A percentile compares a stretch with the other conserved stretches of the same genome.
phyloP scores from a whole-genome alignment of 2,888 invertebrate species.

The Chalcosyrphus nemorum region DNA sequence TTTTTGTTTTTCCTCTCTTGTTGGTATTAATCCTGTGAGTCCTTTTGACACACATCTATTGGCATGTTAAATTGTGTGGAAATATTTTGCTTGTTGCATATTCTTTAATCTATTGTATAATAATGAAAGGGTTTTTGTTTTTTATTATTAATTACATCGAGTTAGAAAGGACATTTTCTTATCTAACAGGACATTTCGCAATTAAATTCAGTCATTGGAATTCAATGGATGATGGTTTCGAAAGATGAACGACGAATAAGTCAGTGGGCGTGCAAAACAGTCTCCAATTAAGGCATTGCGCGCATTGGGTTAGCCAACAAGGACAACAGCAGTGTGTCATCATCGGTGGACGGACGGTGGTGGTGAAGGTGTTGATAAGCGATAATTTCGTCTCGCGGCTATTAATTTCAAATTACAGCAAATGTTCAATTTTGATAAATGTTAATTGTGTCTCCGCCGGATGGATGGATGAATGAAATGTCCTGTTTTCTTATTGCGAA shows the following conservation, averaged over 20 bases:
- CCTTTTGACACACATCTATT: background rate
- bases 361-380: background rate
- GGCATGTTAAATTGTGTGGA: slow-evolving; percentile 53
- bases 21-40: background rate
- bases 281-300: slow-evolving; percentile 51
- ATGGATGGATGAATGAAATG: slow-evolving; percentile 14
- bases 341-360: background rate
- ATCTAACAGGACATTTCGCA: slow-evolving; percentile 55
- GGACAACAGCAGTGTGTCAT: slow-evolving; percentile 16
- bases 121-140: slow-evolving; percentile 5
- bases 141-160: slow-evolving; percentile 45
- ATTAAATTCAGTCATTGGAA: slow-evolving; percentile 67
- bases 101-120: slow-evolving; percentile 11
- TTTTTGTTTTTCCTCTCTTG: slow-evolving; percentile 28
- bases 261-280: slow-evolving; percentile 39
- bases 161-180: slow-evolving; percentile 51
- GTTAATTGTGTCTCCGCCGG: slow-evolving; percentile 52
- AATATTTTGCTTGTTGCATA: slow-evolving; percentile 40
- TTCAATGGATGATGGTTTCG: slow-evolving; percentile 48
- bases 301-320: slow-evolving; percentile 30
- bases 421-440: slow-evolving; percentile 53
- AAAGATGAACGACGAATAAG: slow-evolving; percentile 34
- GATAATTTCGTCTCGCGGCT: slow-evolving; percentile 45
- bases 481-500: background rate
- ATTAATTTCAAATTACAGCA: slow-evolving; percentile 65